Base-by-base conservation (phyloP, 2,113 vertebrate species). In the Castor canadensis region DNA sequence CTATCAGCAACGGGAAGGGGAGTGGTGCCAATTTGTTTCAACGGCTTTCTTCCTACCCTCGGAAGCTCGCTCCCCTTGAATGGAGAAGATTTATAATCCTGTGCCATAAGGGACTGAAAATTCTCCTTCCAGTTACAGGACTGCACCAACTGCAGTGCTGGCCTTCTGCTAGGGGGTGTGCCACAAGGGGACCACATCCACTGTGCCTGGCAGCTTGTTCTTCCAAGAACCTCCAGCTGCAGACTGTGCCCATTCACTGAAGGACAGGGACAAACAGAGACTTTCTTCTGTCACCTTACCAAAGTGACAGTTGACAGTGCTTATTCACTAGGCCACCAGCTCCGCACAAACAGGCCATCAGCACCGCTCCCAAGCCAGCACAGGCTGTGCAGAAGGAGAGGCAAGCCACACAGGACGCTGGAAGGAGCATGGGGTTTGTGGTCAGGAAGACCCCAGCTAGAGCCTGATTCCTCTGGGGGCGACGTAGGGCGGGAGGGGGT, bases 121-220 rank as follows among this genome's bases (percentile, higher is more conserved):
- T 97, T 82, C 82, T 88, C 19, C 96, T 97, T 96, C 97, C 98
- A 98, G 97, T 97, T 96, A 98, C 32, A 72, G 91, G 77, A 75
- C 93, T 96, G 94, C 95, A 94, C 84, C 91, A 93, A 87, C 85
- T 91, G 60, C 72, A 90, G 66, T 64, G 26, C 17, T 43, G 4
- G 9, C 40, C 49, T 84, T 87, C 91, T 95, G 93, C 83, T 47
- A 66, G 73, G 93, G 71, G 93, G 76, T 95, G 95, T 67, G 85
- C 90, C 19, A 43, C 60, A 9, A 19, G 43, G 67, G n/a, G 58
- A 52, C 32, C 45, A 15, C 0, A 0, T 16, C 15, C 22, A 66
- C 38, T 0, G 30, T 20, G 28, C 54, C 30, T 72, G 13, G 24
- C 3, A 5, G 64, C 69, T 52, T 56, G 40, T 11, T 32, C 35